These are phyloP conservation scores for Phalacrocorax aristotelis DNA, from an alignment of 2,113 vertebrate species.

Conservation along the genomic window DNA sequence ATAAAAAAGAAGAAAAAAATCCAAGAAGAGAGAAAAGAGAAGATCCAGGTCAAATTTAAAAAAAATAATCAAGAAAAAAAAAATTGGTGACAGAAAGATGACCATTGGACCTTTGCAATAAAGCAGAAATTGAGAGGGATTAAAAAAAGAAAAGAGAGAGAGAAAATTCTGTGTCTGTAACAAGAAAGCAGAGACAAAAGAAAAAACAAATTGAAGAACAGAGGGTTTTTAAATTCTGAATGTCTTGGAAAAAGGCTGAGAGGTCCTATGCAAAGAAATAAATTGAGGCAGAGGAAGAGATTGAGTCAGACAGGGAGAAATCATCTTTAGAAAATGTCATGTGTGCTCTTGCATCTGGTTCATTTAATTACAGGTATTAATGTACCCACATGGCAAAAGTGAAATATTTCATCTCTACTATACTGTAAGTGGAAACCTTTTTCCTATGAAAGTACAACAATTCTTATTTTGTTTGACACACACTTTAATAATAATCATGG, in stretches of 20 bases:
- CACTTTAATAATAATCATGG: conserved; percentile 33
- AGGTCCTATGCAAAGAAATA: background rate
- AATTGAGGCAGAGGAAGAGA: background rate
- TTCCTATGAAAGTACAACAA: conserved; percentile 22
- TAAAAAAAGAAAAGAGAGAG: too few relatives aligned
- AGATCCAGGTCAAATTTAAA: background rate
- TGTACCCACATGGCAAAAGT: background rate
- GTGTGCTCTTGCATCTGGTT: background rate
- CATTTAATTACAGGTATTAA: background rate
- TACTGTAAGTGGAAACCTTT: background rate
- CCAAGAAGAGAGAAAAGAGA: background rate
- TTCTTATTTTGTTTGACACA: conserved; percentile 16
- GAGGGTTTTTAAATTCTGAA: background rate
- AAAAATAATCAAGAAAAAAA: background rate
- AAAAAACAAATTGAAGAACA: background rate
- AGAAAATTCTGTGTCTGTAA: background rate
- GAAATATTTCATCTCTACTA: background rate
- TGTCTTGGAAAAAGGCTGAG: background rate
- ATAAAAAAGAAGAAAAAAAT: background rate
- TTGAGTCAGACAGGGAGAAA: background rate
- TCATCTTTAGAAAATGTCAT: background rate
- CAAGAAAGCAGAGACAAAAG: background rate
- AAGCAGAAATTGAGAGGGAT: background rate
- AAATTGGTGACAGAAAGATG: background rate
- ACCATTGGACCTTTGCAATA: background rate